Base-by-base conservation (phyloP, 2,797 vertebrate genomes). In the Melanotaenia trifasciata region DNA sequence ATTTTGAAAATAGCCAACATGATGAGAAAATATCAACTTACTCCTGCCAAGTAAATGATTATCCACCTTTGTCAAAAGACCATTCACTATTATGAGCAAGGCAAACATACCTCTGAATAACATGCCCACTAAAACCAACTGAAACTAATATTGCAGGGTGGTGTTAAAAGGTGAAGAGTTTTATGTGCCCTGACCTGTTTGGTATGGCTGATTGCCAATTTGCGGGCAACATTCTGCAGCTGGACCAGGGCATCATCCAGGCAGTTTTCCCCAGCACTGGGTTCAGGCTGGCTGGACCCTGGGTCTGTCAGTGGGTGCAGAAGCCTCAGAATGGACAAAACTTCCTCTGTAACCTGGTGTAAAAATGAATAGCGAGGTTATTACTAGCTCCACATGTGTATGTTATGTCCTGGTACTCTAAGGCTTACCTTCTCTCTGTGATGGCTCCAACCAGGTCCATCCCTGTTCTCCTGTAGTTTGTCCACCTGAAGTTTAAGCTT, bases 401-500 rank as follows among this genome's bases (percentile, higher is more conserved):
- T 0, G 22, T 28, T 0, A 5, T 2, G 12, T 20, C 8, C 18
- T 1, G 43, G 3, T 45, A 9, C 28, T 12, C 13, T 26, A 0
- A 57, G 18, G 26, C 36, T 84, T 78, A 95, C 95, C 89, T 53
- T 85, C 35, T 92, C 89, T 89, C 76, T 84, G 76, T 92, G 80
- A 18, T 91, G 87, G 77, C 90, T 92, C 94, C 94, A 95, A 60
- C 86, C 89, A 0, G 59, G 70, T 40, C 93, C 90, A 0, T 89
- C 92, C n/a, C 90, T 86, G 61, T 28, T 87, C 78, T 94, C 90
- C 85, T 94, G 93, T 0, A 95, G 90, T 74, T 83, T 90, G 84
- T 95, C 94, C 84, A 95, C 94, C 72, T 95, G 95, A 24, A 94
- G 93, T 56, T 95, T 95, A 0, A 95, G 87, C 68, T 40, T 94